Base-by-base conservation (phyloP, 1,140 invertebrate genomes). In the Bombus terrestris region DNA sequence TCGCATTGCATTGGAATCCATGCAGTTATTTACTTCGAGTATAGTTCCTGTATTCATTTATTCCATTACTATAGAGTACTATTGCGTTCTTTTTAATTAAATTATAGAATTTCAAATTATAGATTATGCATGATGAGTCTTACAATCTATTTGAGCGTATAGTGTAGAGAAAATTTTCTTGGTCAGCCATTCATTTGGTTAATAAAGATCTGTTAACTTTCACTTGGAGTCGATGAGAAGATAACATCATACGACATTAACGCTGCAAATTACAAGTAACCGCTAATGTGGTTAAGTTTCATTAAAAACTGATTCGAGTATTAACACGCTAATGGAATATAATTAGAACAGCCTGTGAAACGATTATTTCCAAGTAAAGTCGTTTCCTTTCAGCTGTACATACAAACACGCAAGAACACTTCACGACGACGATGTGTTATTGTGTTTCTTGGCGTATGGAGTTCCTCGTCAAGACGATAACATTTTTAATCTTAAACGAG, bases 341-440 rank as follows among this genome's bases (percentile, higher is more conserved):
- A 71, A 81, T 81, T 25, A 28, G 28, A 41, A 25, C 10, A 41
- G 25, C 0, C 68, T 18, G 68, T 41, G 47, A 41, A 59, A 72
- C 12, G 77, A 79, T 73, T 59, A 73, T 74, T 35, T 39, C 39
- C 15, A 25, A 64, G 18, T 22, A 74, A 64, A 74, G 32, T 64
- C 25, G 37, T 37, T 73, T 81, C 69, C 53, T 43, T 37, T 72
- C 69, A 74, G 53, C 71, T 82, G 80, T 74, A 59, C 71, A 82
- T 74, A 59, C 39, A 82, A 82, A 77, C 41, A 25, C 1, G 25
- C 4, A 39, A 25, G 35, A 32, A 64, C 62, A 62, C 43, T 83
- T 68, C 76, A 83, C 57, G 32, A 64, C 13, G 5, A 28, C 22
- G 53, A 82, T 68, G 43, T 66, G 35, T 66, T 62, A 32, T n/a